phyloP scores from a whole-genome alignment of 2,888 invertebrate species.

The Vanessa cardui region DNA sequence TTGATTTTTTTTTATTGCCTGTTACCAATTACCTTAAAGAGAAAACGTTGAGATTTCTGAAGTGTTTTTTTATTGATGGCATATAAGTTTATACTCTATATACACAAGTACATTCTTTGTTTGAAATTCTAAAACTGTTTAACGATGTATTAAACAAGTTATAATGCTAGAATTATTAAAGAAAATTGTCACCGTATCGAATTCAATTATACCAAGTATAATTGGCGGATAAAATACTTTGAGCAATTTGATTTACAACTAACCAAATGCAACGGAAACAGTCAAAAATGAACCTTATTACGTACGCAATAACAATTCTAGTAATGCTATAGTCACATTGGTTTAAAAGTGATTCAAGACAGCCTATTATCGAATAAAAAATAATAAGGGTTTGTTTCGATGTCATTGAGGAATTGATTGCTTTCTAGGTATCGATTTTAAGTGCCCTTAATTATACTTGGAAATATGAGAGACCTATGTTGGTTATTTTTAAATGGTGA shows the following conservation, averaged over 20 bases:
- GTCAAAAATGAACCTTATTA: constrained; percentile 44
- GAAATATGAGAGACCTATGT: constrained; percentile 46
- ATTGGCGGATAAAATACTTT: constrained; percentile 64
- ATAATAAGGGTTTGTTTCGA: constrained; percentile 52
- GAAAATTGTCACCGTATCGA: constrained; percentile 65
- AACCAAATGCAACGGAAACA: not conserved
- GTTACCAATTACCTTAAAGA: no score
- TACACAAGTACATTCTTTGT: not conserved
- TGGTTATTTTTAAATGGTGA: constrained; percentile 13
- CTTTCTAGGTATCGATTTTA: constrained; percentile 65
- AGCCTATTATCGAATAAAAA: constrained; percentile 58
- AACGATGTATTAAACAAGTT: constrained; percentile 7
- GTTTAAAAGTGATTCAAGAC: constrained; percentile 47
- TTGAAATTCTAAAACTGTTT: not conserved
- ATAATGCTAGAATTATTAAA: constrained; percentile 47
- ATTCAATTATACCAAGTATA: constrained; percentile 63
- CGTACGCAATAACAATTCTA: constrained; percentile 26
- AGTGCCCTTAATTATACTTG: constrained; percentile 55
- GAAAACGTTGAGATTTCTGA: no score
- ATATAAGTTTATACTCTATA: no score
- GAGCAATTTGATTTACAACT: constrained; percentile 47
- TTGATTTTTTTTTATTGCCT: no score
- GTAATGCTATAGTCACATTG: constrained; percentile 21
- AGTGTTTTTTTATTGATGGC: no score
- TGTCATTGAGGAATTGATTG: constrained; percentile 63